phyloP scores from a whole-genome alignment of 1,140 invertebrate genomes.

The Cardiocondyla obscurior region DNA sequence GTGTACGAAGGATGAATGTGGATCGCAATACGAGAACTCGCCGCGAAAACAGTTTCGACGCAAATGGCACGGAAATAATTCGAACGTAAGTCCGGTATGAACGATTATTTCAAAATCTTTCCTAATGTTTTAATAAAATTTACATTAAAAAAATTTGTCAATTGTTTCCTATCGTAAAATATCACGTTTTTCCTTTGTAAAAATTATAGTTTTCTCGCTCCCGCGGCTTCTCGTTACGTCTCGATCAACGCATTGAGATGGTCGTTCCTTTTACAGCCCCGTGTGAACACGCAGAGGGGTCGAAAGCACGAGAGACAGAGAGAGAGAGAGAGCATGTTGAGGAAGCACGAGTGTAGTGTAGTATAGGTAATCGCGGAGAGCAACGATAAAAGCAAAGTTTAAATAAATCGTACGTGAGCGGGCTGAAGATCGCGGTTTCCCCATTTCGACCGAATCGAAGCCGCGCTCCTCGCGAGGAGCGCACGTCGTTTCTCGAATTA shows the following conservation, averaged over 20 bases:
- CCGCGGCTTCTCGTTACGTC: constrained; percentile 30
- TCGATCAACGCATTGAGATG: constrained; percentile 66
- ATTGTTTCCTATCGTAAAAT: constrained; percentile 27
- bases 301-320: constrained; percentile 23
- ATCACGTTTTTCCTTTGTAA: neutral
- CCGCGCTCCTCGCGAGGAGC: constrained; percentile 23
- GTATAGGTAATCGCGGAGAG: constrained; percentile 63
- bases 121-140: neutral
- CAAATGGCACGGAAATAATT: constrained; percentile 48
- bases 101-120: constrained; percentile 18
- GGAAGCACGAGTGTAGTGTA: constrained; percentile 45
- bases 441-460: constrained; percentile 48
- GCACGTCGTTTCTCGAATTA: constrained; percentile 46
- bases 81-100: constrained; percentile 22
- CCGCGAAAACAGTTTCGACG: constrained; percentile 19
- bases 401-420: constrained; percentile 75
- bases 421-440: constrained; percentile 54
- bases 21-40: constrained; percentile 53
- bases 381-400: constrained; percentile 76
- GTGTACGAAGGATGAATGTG: constrained; percentile 53
- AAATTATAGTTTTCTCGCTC: neutral
- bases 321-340: constrained; percentile 32
- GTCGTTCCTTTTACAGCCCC: constrained; percentile 67
- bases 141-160: neutral
- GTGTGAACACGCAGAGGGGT: neutral